Conservation (phyloP, 1,140 invertebrate genomes). For the Cyclina sinensis region DNA sequence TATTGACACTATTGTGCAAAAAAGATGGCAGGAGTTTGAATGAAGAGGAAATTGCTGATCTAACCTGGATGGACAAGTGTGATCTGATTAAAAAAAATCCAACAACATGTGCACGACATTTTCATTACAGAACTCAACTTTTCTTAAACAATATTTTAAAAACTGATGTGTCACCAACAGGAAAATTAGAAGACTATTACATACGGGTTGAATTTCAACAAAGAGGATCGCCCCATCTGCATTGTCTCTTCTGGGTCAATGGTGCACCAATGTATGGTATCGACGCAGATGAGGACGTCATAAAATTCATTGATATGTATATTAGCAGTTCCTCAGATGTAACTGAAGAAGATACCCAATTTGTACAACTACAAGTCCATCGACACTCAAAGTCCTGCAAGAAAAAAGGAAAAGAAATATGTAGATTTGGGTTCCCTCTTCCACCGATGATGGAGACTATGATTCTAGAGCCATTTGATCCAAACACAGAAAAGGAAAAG, state of each 20-base stretch:
- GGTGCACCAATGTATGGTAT: conserved; percentile 34
- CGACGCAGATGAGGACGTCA: background rate
- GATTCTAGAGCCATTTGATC: conserved; percentile 66
- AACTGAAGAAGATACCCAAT: background rate
- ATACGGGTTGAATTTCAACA: conserved; percentile 45
- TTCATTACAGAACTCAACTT: conserved; percentile 57
- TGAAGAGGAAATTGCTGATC: conserved; percentile 41
- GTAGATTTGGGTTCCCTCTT: conserved; percentile 62
- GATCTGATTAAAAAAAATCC: conserved; percentile 68
- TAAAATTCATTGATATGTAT: conserved; percentile 23
- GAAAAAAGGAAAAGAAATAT: conserved; percentile 58
- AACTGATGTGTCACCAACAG: conserved; percentile 68
- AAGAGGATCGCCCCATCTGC: conserved; percentile 42
- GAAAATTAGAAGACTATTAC: conserved; percentile 14
- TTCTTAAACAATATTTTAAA: conserved; percentile 69
- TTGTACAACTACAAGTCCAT: conserved; percentile 63
- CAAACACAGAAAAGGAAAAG: conserved; percentile 11
- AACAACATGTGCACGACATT: conserved; percentile 70
- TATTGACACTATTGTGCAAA: conserved; percentile 63
- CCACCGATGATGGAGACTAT: conserved; percentile 69
- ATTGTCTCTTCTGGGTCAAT: conserved; percentile 36
- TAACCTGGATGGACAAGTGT: conserved; percentile 64
- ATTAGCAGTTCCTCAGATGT: conserved; percentile 13
- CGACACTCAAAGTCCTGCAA: conserved; percentile 69
- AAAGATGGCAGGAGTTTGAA: conserved; percentile 23